phyloP scores from a whole-genome alignment of 2,113 vertebrate species.

The Camelus bactrianus region DNA sequence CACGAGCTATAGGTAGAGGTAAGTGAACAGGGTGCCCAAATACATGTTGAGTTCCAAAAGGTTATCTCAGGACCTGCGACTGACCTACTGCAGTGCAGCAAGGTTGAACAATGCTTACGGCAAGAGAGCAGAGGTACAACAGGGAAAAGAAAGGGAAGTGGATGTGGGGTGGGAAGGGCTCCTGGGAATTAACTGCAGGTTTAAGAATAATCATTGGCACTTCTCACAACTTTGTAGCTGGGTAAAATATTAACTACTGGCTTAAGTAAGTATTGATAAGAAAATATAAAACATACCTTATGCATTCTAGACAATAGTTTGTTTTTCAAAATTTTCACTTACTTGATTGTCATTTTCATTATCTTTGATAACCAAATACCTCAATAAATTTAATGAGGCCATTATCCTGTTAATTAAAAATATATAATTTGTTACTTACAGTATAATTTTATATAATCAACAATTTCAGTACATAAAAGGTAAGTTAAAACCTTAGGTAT shows the following conservation, averaged over 20 bases:
- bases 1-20: not conserved
- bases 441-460: constrained; percentile 33
- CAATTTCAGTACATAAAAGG: constrained; percentile 47
- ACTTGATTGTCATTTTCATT: constrained; percentile 93
- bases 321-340: constrained; percentile 81
- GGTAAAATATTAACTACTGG: not conserved
- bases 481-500: constrained; percentile 2
- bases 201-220: not conserved
- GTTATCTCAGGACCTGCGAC: not conserved
- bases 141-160: not conserved
- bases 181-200: not conserved
- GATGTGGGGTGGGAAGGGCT: not conserved
- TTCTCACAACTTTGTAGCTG: not conserved
- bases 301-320: constrained; percentile 48
- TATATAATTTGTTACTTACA: constrained; percentile 53
- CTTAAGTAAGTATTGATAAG: not conserved
- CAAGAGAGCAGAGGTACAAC: not conserved
- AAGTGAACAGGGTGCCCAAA: not conserved
- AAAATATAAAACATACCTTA: not conserved
- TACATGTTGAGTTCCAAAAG: not conserved
- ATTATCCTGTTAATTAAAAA: constrained; percentile 92
- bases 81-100: not conserved
- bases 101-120: not conserved
- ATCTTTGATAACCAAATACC: constrained; percentile 94
- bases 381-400: constrained; percentile 95